These are phyloP conservation scores for Onychostruthus taczanowskii DNA, from an alignment of 2,113 vertebrate genomes.

Conservation along the genomic window DNA sequence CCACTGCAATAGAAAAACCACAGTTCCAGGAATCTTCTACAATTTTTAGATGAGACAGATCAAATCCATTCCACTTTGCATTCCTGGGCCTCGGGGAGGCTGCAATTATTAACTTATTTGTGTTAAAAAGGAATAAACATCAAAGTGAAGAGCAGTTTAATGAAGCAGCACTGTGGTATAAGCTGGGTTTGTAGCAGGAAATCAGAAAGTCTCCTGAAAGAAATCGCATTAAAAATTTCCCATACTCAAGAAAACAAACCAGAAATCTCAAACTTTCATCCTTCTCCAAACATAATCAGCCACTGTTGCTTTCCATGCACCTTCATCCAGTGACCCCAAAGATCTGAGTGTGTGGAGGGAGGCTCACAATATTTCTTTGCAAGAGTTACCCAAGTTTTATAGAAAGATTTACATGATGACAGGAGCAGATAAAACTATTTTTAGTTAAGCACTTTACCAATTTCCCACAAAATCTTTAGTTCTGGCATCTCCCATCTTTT, in stretches of 20 bases:
- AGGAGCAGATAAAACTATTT: background rate
- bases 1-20: background rate
- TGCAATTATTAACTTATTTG: background rate
- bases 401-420: background rate
- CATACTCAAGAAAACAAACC: background rate
- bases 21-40: background rate
- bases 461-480: background rate
- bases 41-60: background rate
- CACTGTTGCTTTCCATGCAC: background rate
- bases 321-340: background rate
- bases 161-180: background rate
- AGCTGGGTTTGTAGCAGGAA: background rate
- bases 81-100: background rate
- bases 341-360: background rate
- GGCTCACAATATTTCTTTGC: background rate
- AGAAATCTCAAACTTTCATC: background rate
- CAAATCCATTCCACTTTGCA: background rate
- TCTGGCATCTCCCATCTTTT: background rate
- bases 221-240: background rate
- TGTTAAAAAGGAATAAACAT: background rate
- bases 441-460: background rate
- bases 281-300: background rate
- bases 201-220: background rate
- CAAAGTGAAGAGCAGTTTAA: background rate
- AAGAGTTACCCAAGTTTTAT: background rate